Evolutionary conservation across 92 coral and sea anemone species (phyloP).

Genomic region (Galaxea fascicularis): DNA sequence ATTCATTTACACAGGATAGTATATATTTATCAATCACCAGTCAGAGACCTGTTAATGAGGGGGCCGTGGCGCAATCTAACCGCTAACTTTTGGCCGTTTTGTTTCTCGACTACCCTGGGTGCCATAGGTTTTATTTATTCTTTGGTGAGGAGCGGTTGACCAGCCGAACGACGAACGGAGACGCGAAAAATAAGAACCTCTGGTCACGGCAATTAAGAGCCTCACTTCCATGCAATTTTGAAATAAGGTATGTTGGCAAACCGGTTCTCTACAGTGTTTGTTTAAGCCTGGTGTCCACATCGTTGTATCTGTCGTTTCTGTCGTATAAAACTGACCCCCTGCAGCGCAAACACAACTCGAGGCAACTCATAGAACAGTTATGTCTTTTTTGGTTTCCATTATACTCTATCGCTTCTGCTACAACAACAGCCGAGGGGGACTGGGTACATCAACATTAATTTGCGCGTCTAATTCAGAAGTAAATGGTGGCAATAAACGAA

Average conservation of each 20-base stretch:
- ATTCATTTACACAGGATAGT: neutral
- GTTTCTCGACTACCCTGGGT: slow-evolving; percentile 1
- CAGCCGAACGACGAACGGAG: slow-evolving; percentile 1
- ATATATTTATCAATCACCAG: neutral
- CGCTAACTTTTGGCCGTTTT: slow-evolving; percentile 1
- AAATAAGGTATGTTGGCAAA: too few species aligned
- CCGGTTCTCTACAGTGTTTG: neutral
- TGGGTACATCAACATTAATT: neutral
- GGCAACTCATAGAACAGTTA: neutral
- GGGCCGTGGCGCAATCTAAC: neutral
- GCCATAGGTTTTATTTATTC: neutral
- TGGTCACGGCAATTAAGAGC: neutral
- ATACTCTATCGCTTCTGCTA: neutral
- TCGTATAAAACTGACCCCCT: neutral
- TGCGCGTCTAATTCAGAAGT: neutral
- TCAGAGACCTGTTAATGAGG: too few species aligned
- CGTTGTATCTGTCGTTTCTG: too few species aligned
- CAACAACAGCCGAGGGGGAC: neutral
- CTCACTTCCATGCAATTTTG: neutral
- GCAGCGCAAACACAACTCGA: neutral
- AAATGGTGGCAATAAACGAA: neutral
- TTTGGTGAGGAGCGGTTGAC: neutral
- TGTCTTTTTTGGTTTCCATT: neutral
- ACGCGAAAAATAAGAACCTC: neutral
- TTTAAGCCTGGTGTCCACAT: too few species aligned